Base-by-base conservation (phyloP, 2,797 vertebrate genomes). In the Cossypha caffra region DNA sequence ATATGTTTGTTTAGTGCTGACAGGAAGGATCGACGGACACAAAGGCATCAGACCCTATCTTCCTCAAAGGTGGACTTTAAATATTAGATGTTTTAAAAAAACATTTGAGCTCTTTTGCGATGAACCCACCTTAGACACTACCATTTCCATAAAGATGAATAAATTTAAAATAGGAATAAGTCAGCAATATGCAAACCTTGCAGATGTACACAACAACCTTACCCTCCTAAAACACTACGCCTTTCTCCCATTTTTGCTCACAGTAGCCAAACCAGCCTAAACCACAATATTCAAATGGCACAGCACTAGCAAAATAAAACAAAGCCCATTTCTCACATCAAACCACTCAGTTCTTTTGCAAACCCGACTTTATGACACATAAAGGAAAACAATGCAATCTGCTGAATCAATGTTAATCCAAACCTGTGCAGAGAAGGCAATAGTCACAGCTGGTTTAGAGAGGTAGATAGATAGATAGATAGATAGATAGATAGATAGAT, bases 311-410 rank as follows among this genome's bases (percentile, higher is more conserved):
- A 7, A 97, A 97, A 97, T 90, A 94, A 98, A 98, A 98, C 96
- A 98, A 98, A 98, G 68, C 26, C 62, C 20, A 45, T 63, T 35
- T 88, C 96, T 96, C 93, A 61, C 95, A 59, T 96, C 97, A 97
- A 97, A 97, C 66, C 94, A 85, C 83, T 89, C 45, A 77, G 93
- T 96, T 98, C 96, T 98, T 98, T 97, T 96, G 96, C 94, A 97
- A 95, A 94, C 82, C 97, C 81, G 89, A 97, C 95, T 99, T 98
- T 98, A 98, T 98, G 93, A 97, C 94, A 96, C 93, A 90, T 91
- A 93, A 96, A 97, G 95, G 97, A 98, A 96, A 97, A 97, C 95
- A 97, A 83, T 71, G 82, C 63, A 42, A 92, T 82, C 52, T 88
- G 74, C 95, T 57, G 55, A 83, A 83, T 42, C 54, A 69, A 28